phyloP scores from a whole-genome alignment of 2,888 invertebrate species.

The Hyles lineata region DNA sequence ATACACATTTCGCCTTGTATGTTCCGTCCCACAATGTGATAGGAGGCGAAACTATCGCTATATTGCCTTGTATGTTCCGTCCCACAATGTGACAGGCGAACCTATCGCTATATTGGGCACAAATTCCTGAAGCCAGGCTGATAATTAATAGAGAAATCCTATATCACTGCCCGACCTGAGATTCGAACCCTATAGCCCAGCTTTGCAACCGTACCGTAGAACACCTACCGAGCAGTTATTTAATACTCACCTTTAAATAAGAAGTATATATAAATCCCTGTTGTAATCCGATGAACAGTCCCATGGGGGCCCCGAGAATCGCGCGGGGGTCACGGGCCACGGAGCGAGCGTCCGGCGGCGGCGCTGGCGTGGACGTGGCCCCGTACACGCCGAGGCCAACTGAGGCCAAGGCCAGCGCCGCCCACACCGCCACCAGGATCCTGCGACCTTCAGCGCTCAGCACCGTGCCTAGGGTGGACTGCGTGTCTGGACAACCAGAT shows the following conservation, averaged over 20 bases:
- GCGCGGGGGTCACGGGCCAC: slow-evolving; percentile 86
- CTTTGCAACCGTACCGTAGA: too few relatives aligned
- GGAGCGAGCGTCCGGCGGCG: slow-evolving; percentile 67
- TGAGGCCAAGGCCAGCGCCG: slow-evolving; percentile 60
- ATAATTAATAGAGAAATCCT: too few relatives aligned
- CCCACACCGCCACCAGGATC: slow-evolving; percentile 70
- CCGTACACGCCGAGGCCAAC: slow-evolving; percentile 69
- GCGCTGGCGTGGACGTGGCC: slow-evolving; percentile 68
- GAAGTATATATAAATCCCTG: slow-evolving; percentile 94
- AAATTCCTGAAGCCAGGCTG: too few relatives aligned
- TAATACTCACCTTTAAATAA: slow-evolving; percentile 87
- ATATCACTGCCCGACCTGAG: too few relatives aligned
- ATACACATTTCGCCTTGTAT: too few relatives aligned
- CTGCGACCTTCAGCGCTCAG: slow-evolving; percentile 68
- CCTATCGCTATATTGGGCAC: too few relatives aligned
- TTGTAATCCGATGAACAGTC: slow-evolving; percentile 92
- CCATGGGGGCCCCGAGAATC: slow-evolving; percentile 90
- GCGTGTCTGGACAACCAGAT: slow-evolving; percentile 74
- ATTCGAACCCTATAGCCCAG: too few relatives aligned
- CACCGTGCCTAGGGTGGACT: slow-evolving; percentile 63
- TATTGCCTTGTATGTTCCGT: too few relatives aligned
- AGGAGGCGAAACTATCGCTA: too few relatives aligned
- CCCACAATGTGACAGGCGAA: too few relatives aligned
- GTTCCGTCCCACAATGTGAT: too few relatives aligned
- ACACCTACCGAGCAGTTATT: too few relatives aligned